These are phyloP conservation scores for Ptychodera flava DNA, from an alignment of 35 echinoderm and acorn worm genomes.

Conservation along the genomic window DNA sequence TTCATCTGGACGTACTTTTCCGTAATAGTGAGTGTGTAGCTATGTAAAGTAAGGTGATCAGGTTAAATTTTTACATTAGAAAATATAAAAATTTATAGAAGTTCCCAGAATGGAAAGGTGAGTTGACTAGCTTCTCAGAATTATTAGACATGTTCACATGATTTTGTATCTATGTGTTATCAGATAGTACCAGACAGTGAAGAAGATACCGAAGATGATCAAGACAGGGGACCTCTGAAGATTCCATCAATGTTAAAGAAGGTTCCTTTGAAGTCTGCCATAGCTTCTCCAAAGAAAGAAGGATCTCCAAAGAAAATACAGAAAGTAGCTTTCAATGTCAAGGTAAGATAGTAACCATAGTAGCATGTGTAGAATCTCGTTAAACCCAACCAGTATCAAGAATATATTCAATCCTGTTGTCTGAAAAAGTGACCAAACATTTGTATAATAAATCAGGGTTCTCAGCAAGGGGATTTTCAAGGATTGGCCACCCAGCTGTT, in stretches of 20 bases:
- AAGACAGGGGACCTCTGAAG: neutral
- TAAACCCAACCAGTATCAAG: neutral
- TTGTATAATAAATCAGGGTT: neutral
- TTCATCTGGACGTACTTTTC: too few relatives aligned
- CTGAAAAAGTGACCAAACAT: neutral
- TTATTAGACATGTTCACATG: too few relatives aligned
- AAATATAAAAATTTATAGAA: too few relatives aligned
- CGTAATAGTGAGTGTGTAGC: too few relatives aligned
- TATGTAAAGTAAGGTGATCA: too few relatives aligned
- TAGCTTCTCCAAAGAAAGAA: neutral
- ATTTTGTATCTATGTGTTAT: too few relatives aligned
- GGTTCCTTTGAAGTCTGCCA: neutral
- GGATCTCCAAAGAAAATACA: neutral
- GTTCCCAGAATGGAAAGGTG: too few relatives aligned
- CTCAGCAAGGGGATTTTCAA: neutral
- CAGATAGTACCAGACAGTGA: conserved; percentile 16
- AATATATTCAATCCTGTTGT: neutral
- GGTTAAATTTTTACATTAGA: too few relatives aligned
- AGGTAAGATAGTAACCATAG: too few relatives aligned
- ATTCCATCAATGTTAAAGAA: neutral
- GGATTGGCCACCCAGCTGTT: neutral
- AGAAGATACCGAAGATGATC: neutral
- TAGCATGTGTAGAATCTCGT: too few relatives aligned
- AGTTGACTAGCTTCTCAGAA: too few relatives aligned
- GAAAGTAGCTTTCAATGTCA: neutral